phyloP scores from a whole-genome alignment of 2,797 vertebrate species.

The Babyrousa celebensis region DNA sequence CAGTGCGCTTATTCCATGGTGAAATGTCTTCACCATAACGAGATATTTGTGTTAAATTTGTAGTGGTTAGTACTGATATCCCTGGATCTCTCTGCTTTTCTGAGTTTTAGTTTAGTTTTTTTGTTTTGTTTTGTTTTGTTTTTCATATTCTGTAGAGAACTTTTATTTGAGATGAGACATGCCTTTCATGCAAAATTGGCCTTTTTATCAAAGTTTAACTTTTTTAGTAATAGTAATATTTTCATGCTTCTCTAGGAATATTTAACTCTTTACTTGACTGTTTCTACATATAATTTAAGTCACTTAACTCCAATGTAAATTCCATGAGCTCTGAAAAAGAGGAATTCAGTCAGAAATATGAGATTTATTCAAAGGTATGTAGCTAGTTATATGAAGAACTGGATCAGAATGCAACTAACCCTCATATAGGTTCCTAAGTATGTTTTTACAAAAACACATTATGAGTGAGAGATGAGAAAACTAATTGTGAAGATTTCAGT shows the following conservation, averaged over 20 bases:
- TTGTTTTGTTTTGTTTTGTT: background rate
- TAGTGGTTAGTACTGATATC: constrained; percentile 24
- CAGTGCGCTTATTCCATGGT: background rate
- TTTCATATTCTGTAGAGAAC: background rate
- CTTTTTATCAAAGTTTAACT: background rate
- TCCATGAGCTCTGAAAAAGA: background rate
- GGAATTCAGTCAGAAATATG: background rate
- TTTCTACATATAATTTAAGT: background rate
- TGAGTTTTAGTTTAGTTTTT: background rate
- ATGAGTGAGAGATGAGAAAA: background rate
- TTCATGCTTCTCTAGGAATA: background rate
- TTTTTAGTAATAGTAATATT: background rate
- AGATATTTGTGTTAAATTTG: constrained; percentile 16
- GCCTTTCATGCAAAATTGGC: background rate
- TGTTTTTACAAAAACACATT: background rate
- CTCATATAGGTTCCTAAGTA: background rate
- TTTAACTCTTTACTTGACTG: background rate
- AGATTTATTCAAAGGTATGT: background rate
- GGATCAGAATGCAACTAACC: background rate
- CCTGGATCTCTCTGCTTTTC: background rate
- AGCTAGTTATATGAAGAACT: background rate
- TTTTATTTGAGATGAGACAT: constrained; percentile 38
- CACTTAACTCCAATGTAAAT: background rate
- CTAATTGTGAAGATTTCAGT: background rate
- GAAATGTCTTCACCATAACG: constrained; percentile 1